A percentile compares a stretch with the other conserved stretches of the same genome.
These are phyloP conservation scores for Ecdyonurus torrentis DNA, from an alignment of 2,888 invertebrate genomes.

Conservation along the genomic window DNA sequence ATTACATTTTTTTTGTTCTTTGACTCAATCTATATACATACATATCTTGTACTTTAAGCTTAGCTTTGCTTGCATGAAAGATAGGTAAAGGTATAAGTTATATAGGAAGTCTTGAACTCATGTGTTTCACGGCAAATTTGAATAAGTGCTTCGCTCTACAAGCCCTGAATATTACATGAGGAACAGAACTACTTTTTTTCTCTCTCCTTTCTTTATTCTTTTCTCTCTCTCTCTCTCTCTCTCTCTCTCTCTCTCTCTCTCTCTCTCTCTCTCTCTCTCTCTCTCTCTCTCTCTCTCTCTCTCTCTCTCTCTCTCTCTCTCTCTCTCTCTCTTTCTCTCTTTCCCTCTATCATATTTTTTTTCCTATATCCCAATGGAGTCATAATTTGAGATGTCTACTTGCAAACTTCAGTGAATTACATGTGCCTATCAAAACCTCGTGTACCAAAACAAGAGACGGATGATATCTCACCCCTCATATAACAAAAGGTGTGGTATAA, in stretches of 20 bases:
- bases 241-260: too few relatives aligned
- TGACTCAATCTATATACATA: too few relatives aligned
- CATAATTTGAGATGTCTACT: not conserved
- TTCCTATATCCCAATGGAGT: not conserved
- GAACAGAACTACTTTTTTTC: not conserved
- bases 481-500: too few relatives aligned
- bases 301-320: too few relatives aligned
- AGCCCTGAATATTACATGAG: not conserved
- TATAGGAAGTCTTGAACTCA: not conserved
- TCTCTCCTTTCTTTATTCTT: not conserved
- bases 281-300: too few relatives aligned
- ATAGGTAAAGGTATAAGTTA: not conserved
- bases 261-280: too few relatives aligned
- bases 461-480: not conserved
- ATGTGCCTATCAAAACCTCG: not conserved
- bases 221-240: too few relatives aligned
- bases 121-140: not conserved
- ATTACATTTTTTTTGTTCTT: too few relatives aligned
- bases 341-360: too few relatives aligned
- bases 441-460: not conserved
- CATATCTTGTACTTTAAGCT: too few relatives aligned
- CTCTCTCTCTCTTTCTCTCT: too few relatives aligned
- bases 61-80: not conserved
- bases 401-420: not conserved
- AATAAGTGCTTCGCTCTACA: not conserved